Evolutionary conservation across 2,113 vertebrate genomes (phyloP).

Genomic region (Ailurus styani): DNA sequence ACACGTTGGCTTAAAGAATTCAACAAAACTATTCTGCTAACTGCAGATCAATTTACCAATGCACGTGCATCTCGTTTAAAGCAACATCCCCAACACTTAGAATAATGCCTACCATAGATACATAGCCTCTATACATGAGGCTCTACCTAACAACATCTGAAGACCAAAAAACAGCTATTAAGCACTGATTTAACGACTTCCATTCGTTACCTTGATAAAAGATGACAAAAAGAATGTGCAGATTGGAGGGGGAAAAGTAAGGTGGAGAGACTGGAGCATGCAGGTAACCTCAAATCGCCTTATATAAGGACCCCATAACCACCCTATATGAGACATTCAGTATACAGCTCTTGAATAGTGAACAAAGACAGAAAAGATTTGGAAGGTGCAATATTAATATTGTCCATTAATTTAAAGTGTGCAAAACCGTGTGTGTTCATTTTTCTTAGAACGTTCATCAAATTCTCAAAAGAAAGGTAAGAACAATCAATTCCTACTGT

Average conservation of each 20-base stretch:
- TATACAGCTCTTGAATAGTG: neutral
- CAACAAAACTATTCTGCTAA: neutral
- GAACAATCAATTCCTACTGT: neutral
- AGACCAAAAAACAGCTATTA: neutral
- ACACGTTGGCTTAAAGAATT: neutral
- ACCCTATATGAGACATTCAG: neutral
- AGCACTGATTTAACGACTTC: neutral
- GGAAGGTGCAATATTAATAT: neutral
- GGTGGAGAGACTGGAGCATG: neutral
- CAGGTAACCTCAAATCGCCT: neutral
- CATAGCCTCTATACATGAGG: neutral
- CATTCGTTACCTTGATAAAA: neutral
- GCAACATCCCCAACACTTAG: neutral
- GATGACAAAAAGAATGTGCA: neutral
- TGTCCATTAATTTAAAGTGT: neutral
- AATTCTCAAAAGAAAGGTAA: constrained; percentile 36
- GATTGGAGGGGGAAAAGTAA: neutral
- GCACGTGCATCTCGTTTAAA: neutral
- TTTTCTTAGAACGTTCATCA: neutral
- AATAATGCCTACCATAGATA: neutral
- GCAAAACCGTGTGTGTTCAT: neutral
- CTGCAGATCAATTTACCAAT: neutral
- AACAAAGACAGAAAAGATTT: neutral
- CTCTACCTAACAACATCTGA: neutral
- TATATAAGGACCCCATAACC: neutral